These are phyloP conservation scores for Eupristina koningsbergeri DNA, from an alignment of 1,140 invertebrate genomes.

Conservation along the genomic window DNA sequence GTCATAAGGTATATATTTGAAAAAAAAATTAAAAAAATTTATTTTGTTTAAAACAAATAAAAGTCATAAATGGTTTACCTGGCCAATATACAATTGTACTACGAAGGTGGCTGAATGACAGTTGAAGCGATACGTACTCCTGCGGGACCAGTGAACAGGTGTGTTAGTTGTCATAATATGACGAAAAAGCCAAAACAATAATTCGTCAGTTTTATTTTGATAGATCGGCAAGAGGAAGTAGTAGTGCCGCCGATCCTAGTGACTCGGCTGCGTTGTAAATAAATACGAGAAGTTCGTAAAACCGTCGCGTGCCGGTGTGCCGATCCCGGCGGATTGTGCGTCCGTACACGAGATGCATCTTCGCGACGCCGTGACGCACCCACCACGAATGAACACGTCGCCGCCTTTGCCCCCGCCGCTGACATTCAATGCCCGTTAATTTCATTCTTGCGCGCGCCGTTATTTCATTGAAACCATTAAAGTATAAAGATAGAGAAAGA, in stretches of 20 bases:
- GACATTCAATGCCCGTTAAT: background rate
- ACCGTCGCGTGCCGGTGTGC: background rate
- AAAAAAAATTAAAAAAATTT: background rate
- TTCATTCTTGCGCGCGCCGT: slow-evolving; percentile 6
- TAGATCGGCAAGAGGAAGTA: slow-evolving; percentile 50
- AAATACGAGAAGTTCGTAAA: background rate
- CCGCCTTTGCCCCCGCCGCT: background rate
- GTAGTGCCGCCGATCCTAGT: slow-evolving; percentile 30
- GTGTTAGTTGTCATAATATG: slow-evolving; percentile 66
- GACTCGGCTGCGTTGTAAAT: slow-evolving; percentile 29
- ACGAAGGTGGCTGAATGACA: slow-evolving; percentile 48
- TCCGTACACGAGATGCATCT: background rate
- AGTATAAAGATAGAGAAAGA: background rate
- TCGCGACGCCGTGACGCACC: slow-evolving; percentile 33
- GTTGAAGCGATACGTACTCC: slow-evolving; percentile 60
- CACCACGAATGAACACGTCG: background rate
- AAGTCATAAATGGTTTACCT: background rate
- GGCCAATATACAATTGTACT: slow-evolving; percentile 36
- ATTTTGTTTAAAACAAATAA: background rate
- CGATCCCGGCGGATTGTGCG: background rate
- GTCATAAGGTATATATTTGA: background rate
- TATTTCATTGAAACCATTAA: background rate
- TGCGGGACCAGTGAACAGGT: slow-evolving; percentile 69
- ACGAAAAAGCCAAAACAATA: slow-evolving; percentile 61
- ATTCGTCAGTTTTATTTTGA: slow-evolving; percentile 53